phyloP scores from a whole-genome alignment of 2,888 invertebrate genomes.

The Ditula angustiorana region DNA sequence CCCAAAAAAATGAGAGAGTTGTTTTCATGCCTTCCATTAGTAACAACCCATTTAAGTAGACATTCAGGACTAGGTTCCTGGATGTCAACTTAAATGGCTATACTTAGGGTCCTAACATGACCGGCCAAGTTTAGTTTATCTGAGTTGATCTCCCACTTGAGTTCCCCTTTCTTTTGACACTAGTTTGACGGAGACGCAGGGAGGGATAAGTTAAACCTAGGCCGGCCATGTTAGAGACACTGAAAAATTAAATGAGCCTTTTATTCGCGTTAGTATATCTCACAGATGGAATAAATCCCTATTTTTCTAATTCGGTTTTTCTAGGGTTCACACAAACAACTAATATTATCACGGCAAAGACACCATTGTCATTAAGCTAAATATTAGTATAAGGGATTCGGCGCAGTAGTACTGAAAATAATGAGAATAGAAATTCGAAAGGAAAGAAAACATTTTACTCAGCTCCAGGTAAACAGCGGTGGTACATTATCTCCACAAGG shows the following conservation, averaged over 20 bases:
- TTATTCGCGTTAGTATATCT: too few relatives aligned
- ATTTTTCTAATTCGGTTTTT: not conserved
- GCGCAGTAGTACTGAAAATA: conserved; percentile 20
- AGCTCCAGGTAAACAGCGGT: conserved; percentile 13
- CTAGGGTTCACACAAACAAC: not conserved
- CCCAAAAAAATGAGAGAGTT: not conserved
- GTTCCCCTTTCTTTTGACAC: too few relatives aligned
- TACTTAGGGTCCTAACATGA: too few relatives aligned
- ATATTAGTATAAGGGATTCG: conserved; percentile 27
- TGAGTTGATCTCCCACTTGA: too few relatives aligned
- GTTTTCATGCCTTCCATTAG: not conserved
- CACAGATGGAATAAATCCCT: not conserved
- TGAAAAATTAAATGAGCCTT: too few relatives aligned
- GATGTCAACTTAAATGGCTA: too few relatives aligned
- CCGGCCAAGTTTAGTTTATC: too few relatives aligned
- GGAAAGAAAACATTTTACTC: conserved; percentile 20
- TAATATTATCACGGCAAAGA: conserved; percentile 8
- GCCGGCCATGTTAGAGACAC: too few relatives aligned
- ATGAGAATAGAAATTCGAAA: conserved; percentile 23
- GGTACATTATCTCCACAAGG: not conserved
- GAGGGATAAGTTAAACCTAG: too few relatives aligned
- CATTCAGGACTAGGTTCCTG: too few relatives aligned
- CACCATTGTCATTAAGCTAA: conserved; percentile 20
- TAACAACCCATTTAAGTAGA: not conserved
- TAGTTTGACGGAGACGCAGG: too few relatives aligned